These are phyloP conservation scores for Gila robusta DNA, from an alignment of 2,797 vertebrate species.

Conservation along the genomic window DNA sequence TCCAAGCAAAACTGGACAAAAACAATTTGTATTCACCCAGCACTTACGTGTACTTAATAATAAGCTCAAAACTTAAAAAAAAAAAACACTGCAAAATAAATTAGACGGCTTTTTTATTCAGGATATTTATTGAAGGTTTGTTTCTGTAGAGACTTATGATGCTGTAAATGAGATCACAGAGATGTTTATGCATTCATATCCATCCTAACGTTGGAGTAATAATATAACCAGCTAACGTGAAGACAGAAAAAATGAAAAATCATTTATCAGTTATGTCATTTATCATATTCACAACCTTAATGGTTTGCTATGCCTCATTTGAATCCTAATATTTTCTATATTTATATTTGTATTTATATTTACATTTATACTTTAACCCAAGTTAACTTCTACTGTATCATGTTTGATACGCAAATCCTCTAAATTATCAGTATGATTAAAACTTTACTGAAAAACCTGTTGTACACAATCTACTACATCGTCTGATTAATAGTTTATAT, in stretches of 20 bases:
- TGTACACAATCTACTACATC: too few relatives aligned
- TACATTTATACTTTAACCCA: neutral
- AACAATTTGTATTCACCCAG: neutral
- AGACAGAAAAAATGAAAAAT: neutral
- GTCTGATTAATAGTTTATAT: neutral
- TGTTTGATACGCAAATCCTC: neutral
- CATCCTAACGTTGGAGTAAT: neutral
- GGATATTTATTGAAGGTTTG: neutral
- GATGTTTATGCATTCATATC: neutral
- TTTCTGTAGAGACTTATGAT: neutral
- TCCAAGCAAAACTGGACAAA: neutral
- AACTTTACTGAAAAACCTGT: neutral
- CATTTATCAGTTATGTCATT: neutral
- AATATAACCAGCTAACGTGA: neutral
- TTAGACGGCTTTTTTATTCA: neutral
- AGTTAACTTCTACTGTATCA: neutral
- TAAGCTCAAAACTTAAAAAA: neutral
- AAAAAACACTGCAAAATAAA: neutral
- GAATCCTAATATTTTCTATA: neutral
- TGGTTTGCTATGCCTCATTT: neutral
- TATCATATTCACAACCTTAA: constrained; percentile 1
- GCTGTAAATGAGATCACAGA: neutral
- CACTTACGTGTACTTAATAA: neutral
- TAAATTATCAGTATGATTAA: neutral
- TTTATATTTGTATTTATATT: neutral